Evolutionary conservation across 2,797 vertebrate genomes (phyloP), one percentile per base, ranked within the genome.

Genomic region (Sebastes iracundus): DNA sequence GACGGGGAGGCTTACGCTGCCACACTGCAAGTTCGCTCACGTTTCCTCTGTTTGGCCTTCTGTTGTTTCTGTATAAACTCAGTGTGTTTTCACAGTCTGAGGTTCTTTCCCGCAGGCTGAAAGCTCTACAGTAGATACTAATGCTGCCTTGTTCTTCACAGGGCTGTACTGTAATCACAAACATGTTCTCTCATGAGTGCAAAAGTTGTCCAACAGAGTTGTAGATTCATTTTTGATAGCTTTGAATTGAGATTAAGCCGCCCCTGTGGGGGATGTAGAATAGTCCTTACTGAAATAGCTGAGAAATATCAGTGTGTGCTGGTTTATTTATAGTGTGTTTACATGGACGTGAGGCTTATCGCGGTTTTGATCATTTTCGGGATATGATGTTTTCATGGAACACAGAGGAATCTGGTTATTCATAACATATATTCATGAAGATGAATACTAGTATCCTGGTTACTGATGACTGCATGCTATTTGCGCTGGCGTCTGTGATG

Each of bases 11-110:
- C 59, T 81, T 78, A 62, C 14, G 62, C 81, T 60, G 72, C 79
- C 27, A 10, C 27, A 10, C 74, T 80, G 71, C 93, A 92, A 88
- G 92, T 89, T 90, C 81, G 35, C 86, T 92, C 92, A 86, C 7
- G 87, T 86, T 88, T 84, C 69, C 70, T 76, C 42, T 83, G 88
- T 87, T 92, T 80, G 77, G 63, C 84, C 80, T 92, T 80, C 82
- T 85, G 86, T 89, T 91, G 87, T 93, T 87, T 81, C 88, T 91
- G 79, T 88, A 68, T 93, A 90, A 94, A 93, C 76, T 72, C 59
- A 1, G 38, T 46, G 65, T 89, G 81, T 82, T 92, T 90, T 91
- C 82, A 38, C 85, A 77, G 84, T 88, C 85, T 87, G 84, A 90
- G 75, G 74, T 87, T 87, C 78, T 77, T 77, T 77, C 86, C 92